phyloP scores from a whole-genome alignment of 2,888 invertebrate genomes.

The Tanytarsus gracilentus region DNA sequence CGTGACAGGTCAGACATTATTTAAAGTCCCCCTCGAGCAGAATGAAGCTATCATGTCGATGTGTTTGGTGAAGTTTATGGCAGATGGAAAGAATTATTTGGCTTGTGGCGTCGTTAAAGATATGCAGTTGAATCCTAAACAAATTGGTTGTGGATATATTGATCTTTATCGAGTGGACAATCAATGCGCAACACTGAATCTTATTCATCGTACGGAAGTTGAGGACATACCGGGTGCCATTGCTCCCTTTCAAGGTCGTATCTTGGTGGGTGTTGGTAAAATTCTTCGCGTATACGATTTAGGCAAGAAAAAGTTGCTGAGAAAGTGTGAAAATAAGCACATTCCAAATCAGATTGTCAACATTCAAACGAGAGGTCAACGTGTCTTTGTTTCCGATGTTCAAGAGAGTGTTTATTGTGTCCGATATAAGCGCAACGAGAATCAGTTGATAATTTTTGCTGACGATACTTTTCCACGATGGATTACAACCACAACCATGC shows the following conservation, averaged over 20 bases:
- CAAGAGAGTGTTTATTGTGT: constrained; percentile 96
- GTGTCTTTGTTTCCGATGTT: constrained; percentile 90
- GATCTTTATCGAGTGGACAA: constrained; percentile 70
- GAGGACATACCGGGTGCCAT: constrained; percentile 88
- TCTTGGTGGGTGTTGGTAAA: constrained; percentile 86
- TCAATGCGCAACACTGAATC: constrained; percentile 75
- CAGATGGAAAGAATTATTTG: constrained; percentile 48
- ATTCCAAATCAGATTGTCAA: constrained; percentile 91
- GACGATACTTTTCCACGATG: constrained; percentile 97
- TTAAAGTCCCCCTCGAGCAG: constrained; percentile 76
- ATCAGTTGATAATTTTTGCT: constrained; percentile 95
- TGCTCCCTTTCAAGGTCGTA: constrained; percentile 82
- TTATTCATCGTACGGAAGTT: constrained; percentile 86
- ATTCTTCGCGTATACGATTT: constrained; percentile 90
- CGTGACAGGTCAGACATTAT: constrained; percentile 67
- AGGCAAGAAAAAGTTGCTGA: constrained; percentile 88
- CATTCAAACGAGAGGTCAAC: constrained; percentile 87
- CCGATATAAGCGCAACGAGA: constrained; percentile 88
- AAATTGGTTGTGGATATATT: constrained; percentile 71
- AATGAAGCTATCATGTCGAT: constrained; percentile 93
- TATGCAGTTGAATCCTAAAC: constrained; percentile 76
- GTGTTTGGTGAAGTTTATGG: constrained; percentile 69
- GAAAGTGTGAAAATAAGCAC: constrained; percentile 97
- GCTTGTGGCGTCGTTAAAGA: constrained; percentile 90
- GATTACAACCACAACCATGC: constrained; percentile 82